A percentile compares a stretch with the other conserved stretches of the same genome.
Evolutionary conservation across 2,113 vertebrate species (phyloP).

Genomic region (Sphyrna mokarran): DNA sequence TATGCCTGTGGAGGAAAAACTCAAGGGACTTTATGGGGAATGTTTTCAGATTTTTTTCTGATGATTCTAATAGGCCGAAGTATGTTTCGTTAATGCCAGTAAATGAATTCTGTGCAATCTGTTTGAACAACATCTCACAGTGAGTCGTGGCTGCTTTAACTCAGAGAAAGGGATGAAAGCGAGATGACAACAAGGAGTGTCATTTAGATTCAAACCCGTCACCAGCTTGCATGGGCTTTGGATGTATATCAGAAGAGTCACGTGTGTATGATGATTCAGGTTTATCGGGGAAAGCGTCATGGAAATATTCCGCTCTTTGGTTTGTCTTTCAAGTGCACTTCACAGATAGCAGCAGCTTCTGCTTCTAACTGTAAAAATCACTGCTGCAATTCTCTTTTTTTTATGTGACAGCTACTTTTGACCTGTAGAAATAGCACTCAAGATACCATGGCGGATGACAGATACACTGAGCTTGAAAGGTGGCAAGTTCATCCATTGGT

Average conservation of each 20-base stretch:
- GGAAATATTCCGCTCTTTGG: neutral
- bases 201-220: neutral
- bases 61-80: neutral
- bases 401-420: neutral
- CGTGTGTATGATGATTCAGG: neutral
- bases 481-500: neutral
- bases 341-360: neutral
- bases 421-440: neutral
- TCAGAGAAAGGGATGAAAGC: neutral
- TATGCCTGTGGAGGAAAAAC: neutral
- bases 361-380: neutral
- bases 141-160: neutral
- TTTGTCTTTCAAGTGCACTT: neutral
- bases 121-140: neutral
- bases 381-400: neutral
- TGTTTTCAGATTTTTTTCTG: neutral
- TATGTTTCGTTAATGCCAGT: neutral
- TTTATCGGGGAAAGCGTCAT: neutral
- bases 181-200: neutral
- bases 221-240: neutral
- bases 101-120: neutral
- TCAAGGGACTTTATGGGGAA: neutral
- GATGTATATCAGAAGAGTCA: neutral
- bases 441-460: neutral
- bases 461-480: neutral